Evolutionary conservation across 2,888 invertebrate genomes (phyloP).

Genomic region (Luffia ferchaultella): DNA sequence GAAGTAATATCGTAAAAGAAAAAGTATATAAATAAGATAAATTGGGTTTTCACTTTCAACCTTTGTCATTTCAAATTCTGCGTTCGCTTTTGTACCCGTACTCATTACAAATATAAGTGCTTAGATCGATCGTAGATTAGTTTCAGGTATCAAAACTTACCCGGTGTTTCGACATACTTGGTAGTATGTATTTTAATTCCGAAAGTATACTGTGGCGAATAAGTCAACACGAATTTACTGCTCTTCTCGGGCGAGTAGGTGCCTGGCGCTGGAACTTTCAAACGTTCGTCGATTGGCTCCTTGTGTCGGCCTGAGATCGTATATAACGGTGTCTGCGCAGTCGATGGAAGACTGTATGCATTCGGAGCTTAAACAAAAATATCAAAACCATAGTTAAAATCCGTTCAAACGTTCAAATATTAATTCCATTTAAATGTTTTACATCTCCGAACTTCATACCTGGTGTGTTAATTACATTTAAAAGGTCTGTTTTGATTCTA

Average conservation of each 20-base stretch:
- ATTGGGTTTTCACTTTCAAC: too few species aligned
- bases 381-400: neutral
- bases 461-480: slow-evolving; percentile 70
- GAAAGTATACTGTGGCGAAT: slow-evolving; percentile 78
- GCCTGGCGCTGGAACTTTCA: slow-evolving; percentile 87
- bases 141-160: slow-evolving; percentile 39
- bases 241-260: slow-evolving; percentile 68
- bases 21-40: neutral
- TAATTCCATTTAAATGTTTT: neutral
- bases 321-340: slow-evolving; percentile 83
- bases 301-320: slow-evolving; percentile 88
- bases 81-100: too few species aligned
- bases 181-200: slow-evolving; percentile 73
- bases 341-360: slow-evolving; percentile 83
- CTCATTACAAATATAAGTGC: neutral
- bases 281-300: slow-evolving; percentile 74
- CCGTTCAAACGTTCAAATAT: slow-evolving; percentile 3
- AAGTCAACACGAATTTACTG: slow-evolving; percentile 64
- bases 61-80: too few species aligned
- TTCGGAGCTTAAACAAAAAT: slow-evolving; percentile 75
- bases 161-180: slow-evolving; percentile 72
- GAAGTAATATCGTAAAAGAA: neutral
- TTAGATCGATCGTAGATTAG: neutral
- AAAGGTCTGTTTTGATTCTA: slow-evolving; percentile 71
- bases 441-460: slow-evolving; percentile 52